These are phyloP conservation scores for Falco columbarius DNA, from an alignment of 2,797 vertebrate species.

Conservation along the genomic window DNA sequence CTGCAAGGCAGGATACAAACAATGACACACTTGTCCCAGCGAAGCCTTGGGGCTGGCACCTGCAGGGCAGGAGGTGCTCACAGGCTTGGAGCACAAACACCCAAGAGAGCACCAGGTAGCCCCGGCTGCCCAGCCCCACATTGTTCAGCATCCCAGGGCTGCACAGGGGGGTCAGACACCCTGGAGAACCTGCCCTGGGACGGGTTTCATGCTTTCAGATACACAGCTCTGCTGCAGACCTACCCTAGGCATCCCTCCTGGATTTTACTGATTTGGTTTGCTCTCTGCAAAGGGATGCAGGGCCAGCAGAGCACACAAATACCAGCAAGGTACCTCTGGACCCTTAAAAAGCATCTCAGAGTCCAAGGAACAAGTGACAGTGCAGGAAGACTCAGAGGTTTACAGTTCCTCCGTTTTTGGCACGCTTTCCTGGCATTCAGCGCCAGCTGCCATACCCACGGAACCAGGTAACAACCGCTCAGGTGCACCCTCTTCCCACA, in stretches of 20 bases:
- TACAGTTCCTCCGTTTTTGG: not conserved
- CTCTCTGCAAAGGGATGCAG: not conserved
- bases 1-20: not conserved
- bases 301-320: not conserved
- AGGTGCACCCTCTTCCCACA: not conserved
- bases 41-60: not conserved
- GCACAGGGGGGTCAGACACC: rapidly evolving
- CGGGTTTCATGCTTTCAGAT: not conserved
- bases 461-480: not conserved
- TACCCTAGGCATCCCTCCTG: not conserved
- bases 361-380: not conserved
- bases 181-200: not conserved
- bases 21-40: not conserved
- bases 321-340: not conserved
- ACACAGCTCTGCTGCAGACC: not conserved
- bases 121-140: rapidly evolving
- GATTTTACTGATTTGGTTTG: not conserved
- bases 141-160: not conserved
- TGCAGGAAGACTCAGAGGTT: not conserved
- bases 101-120: not conserved
- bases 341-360: not conserved
- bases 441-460: not conserved
- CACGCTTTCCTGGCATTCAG: not conserved
- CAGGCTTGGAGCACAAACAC: not conserved
- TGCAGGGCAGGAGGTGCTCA: not conserved